phyloP scores from a whole-genome alignment of 2,797 vertebrate genomes.

The Fundulus diaphanus region DNA sequence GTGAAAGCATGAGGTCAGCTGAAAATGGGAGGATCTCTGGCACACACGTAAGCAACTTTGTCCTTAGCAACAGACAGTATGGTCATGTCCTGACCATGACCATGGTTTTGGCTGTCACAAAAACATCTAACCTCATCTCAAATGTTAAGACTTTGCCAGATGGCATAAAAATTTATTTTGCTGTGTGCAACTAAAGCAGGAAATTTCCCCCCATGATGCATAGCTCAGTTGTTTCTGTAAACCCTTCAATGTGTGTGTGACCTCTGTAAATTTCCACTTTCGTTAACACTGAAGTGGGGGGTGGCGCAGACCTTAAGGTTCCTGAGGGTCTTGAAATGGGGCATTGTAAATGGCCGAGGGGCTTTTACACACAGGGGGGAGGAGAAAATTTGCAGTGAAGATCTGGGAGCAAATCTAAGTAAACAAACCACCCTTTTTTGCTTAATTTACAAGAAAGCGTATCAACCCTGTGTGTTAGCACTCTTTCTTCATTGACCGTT shows the following conservation, averaged over 20 bases:
- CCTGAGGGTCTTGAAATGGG: constrained; percentile 16
- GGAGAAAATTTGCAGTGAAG: constrained; percentile 3
- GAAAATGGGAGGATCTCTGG: not conserved
- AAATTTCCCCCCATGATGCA: not conserved
- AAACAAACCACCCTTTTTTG: constrained; percentile 3
- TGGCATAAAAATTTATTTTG: not conserved
- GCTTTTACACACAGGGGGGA: constrained; percentile 25
- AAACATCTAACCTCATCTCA: not conserved
- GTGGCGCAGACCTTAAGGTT: constrained; percentile 16
- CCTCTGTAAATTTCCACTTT: constrained; percentile 57
- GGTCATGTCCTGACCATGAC: not conserved
- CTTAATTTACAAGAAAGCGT: not conserved
- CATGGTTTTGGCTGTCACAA: not conserved
- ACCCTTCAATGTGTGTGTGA: constrained; percentile 23
- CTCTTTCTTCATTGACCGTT: not conserved
- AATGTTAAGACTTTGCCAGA: not conserved
- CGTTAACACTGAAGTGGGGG: constrained; percentile 23
- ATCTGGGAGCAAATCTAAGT: constrained; percentile 10
- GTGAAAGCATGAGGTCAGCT: constrained; percentile 2
- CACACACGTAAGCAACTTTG: not conserved
- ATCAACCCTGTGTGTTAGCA: not conserved
- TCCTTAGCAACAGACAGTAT: not conserved
- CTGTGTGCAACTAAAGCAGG: not conserved
- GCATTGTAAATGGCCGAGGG: constrained; percentile 22
- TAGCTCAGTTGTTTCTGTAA: not conserved